Base-by-base conservation (phyloP, 1,140 invertebrate genomes). In the Scaptomyza hsui region DNA sequence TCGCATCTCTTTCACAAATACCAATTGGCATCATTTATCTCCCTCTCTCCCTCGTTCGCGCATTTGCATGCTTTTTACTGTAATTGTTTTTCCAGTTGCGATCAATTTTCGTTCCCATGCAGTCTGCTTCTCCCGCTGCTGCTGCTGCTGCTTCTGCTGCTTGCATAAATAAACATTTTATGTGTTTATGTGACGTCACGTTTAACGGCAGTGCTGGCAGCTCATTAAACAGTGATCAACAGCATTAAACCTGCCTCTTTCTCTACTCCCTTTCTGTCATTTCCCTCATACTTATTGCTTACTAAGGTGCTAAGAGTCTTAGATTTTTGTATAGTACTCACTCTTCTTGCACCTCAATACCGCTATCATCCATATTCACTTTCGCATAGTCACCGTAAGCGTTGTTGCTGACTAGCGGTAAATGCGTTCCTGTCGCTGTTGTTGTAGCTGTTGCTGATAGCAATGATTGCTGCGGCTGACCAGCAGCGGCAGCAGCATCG, bases 291-390 rank as follows among this genome's bases (percentile, higher is more conserved):
- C 47, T 32, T 37, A 53, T 63, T 64, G 26, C 39, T 16, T 18
- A 13, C 47, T 44, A 19, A 37, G 24, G 24, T 24, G 4, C 24
- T 24, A 4, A 24, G 24, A 24, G 24, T 9, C 1, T 9, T 0
- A 9, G 41, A 6, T 39, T 7, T 53, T 44, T 24, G 29, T 49
- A 2, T 19, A 13, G 24, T 29, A 94, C 94, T 93, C 91, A 94
- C 94, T 94, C 94, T 92, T 93, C 93, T 90, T 93, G 92, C 71
- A 91, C 75, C 44, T 91, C 90, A 60, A 91, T 91, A 51, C 90
- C 90, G 75, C 90, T 91, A 42, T 91, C 90, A 49, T 91, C 89
- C 75, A 90, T 81, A 59, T 78, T 78, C 39, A 60, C 44, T 78
- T 90, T 79, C 16, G 75, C 67, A 64, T 82, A 75, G 78, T 88